These are phyloP conservation scores for Marcusenius ussheri DNA, from an alignment of 2,113 vertebrate genomes.

Conservation along the genomic window DNA sequence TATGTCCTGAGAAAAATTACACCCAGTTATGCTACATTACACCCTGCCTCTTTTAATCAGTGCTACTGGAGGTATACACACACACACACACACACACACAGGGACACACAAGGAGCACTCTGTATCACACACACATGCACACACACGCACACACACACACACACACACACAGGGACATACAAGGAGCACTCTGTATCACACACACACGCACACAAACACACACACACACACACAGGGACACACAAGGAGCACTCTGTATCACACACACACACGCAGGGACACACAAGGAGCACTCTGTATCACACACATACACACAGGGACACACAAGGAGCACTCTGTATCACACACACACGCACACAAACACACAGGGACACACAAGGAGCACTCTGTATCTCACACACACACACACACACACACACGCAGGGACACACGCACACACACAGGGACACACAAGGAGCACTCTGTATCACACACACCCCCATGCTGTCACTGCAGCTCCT, in stretches of 20 bases:
- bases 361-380: neutral
- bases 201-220: neutral
- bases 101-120: neutral
- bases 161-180: neutral
- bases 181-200: neutral
- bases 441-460: neutral
- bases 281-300: neutral
- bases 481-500: neutral
- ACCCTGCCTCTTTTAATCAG: constrained; percentile 10
- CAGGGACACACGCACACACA: neutral
- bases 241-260: neutral
- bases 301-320: neutral
- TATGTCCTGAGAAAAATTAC: neutral
- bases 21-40: neutral
- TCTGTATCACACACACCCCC: neutral
- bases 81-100: neutral
- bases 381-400: neutral
- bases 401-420: neutral
- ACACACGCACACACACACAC: neutral
- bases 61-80: neutral
- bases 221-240: neutral
- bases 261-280: neutral
- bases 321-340: neutral
- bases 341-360: neutral
- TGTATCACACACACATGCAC: neutral